Base-by-base conservation (phyloP, 1,140 invertebrate species). In the Sycobia sp. region DNA sequence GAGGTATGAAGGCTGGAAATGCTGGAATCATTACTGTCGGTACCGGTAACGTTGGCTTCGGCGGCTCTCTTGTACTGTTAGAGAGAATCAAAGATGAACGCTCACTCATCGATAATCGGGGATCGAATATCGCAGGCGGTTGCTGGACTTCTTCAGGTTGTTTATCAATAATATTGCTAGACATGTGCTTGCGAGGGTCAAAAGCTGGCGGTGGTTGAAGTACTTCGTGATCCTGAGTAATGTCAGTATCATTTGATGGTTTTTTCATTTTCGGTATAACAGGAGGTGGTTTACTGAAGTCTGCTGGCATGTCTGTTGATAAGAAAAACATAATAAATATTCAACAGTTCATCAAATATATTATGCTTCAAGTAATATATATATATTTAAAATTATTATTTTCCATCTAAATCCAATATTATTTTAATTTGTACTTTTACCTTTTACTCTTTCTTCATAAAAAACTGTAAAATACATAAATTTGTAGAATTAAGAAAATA, bases 111-210 rank as follows among this genome's bases (percentile, higher is more conserved):
- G 67, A 68, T 3, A 71, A 54, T 11, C 71, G 54, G 0, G 72
- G 73, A 67, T 73, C 70, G 14, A 76, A 75, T 0, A 67, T 61
- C 0, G 65, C 60, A 16, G 73, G 69, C 23, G 71, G 64, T 49
- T 72, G 67, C 8, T 68, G 44, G n/a, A 55, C 53, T 20, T 73
- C 64, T 47, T 72, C 46, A 55, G 34, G 14, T 16, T 55, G 13
- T 14, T 57, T 51, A 2, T 53, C 36, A 2, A 11, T 1, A 0
- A 53, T 3, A 7, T 22, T 56, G 46, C 41, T 46, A 18, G 49
- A 36, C 8, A 63, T 49, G 9, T 56, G 46, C 23, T 53, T 64
- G 13, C 68, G 66, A 4, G 62, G 66, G 44, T 71, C 65, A 23
- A 70, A 70, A 2, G 58, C 44, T 8, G 64, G 43, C 4, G 55